Evolutionary conservation across 2,888 invertebrate genomes (phyloP), one percentile per base, ranked within the genome.

Genomic region (Scaptomyza cyrtandrae): DNA sequence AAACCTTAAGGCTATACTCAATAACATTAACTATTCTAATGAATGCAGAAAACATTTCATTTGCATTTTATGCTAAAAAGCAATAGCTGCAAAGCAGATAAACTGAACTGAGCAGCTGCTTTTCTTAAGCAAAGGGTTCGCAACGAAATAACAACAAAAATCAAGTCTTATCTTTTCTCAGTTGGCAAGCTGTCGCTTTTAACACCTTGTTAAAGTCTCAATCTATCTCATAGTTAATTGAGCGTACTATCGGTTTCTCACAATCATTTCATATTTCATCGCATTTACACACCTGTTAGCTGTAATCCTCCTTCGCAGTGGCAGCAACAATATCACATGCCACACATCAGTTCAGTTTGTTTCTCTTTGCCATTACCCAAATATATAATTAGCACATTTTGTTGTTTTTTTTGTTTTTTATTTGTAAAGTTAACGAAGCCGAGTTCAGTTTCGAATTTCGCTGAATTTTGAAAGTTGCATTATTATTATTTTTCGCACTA

Each of bases 281-380:
- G 9, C 37, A 39, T 45, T 57, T 49, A 65, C 74, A 68, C 78
- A 75, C 78, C 74, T 78, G 53, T 73, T 68, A 7, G 64, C 44
- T 50, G 6, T 13, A 48, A 69, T 49, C 43, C 50, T 33, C 13
- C 14, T 14, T 14, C 44, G 48, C 24, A 39, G 55, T 31, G 33
- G 55, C 63, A 72, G 80, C 85, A 84, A 39, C 24, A 39, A 56
- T 35, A 24, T 24, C 84, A 84, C 81, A 77, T 78, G 78, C 78
- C 76, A 62, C 55, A 62, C 65, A 70, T 44, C 53, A 14, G 46
- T 48, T 39, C 10, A 43, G 24, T 4, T 9, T 62, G 43, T 48
- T 70, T 27, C 37, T 27, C 10, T 31, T 45, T 31, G 44, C 13
- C 46, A 57, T 49, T 49, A 55, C 41, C 27, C 37, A 1, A 19